These are phyloP conservation scores for Drosophila tsacasi DNA, from an alignment of 1,140 invertebrate species.

Conservation along the genomic window DNA sequence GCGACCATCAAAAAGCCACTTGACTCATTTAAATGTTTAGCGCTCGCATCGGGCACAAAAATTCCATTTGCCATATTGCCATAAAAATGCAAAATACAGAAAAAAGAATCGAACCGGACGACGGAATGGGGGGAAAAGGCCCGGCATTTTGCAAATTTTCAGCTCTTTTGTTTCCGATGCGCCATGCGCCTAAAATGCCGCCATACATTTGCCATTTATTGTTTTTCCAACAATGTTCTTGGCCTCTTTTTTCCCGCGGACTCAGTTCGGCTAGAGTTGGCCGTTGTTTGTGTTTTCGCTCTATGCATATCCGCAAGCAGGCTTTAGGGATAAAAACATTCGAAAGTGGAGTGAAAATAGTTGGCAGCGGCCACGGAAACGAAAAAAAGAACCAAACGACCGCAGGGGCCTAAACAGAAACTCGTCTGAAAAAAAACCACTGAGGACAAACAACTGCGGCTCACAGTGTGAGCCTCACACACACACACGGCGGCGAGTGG, in stretches of 20 bases:
- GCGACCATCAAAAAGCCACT: slow-evolving; percentile 67
- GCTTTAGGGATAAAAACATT: slow-evolving; percentile 81
- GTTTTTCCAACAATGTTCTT: slow-evolving; percentile 75
- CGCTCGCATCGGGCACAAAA: slow-evolving; percentile 58
- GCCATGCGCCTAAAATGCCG: slow-evolving; percentile 75
- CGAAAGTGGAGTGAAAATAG: slow-evolving; percentile 80
- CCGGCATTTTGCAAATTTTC: slow-evolving; percentile 77
- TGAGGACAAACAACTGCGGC: slow-evolving; percentile 54
- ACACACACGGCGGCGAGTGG: background rate
- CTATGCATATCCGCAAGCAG: slow-evolving; percentile 79
- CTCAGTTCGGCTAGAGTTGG: slow-evolving; percentile 30
- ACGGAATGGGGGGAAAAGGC: slow-evolving; percentile 7
- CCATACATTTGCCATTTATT: slow-evolving; percentile 83
- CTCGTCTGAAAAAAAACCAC: slow-evolving; percentile 25
- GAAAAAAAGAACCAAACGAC: slow-evolving; percentile 64
- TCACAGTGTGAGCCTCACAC: no score
- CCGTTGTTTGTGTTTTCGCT: slow-evolving; percentile 53
- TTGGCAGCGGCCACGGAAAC: slow-evolving; percentile 42
- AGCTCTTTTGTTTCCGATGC: slow-evolving; percentile 66
- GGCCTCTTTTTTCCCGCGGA: slow-evolving; percentile 41
- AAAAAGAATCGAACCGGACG: slow-evolving; percentile 27
- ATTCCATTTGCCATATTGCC: slow-evolving; percentile 78
- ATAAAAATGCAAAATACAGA: slow-evolving; percentile 73
- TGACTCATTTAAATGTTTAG: slow-evolving; percentile 77
- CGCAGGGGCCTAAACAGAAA: slow-evolving; percentile 62